phyloP scores from a whole-genome alignment of 53 echinoderm and acorn worm species.

The Holothuria leucospilota region DNA sequence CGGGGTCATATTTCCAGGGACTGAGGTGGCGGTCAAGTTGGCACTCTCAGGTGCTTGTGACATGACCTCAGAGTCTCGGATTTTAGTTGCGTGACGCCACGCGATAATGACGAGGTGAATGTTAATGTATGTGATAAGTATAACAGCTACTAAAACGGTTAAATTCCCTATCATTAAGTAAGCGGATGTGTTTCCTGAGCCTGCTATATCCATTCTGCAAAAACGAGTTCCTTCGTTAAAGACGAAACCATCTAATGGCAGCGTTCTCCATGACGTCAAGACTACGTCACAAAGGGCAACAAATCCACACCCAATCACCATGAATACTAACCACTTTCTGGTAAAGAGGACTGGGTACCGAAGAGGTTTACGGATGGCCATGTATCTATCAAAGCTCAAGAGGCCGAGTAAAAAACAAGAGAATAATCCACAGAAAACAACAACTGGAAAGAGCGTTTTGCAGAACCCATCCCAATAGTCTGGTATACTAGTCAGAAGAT shows the following conservation, averaged over 20 bases:
- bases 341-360: slow-evolving; percentile 44
- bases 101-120: slow-evolving; percentile 19
- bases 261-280: slow-evolving; percentile 32
- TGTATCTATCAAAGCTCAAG: slow-evolving; percentile 43
- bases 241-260: slow-evolving; percentile 31
- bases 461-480: slow-evolving; percentile 31
- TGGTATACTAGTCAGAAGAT: slow-evolving; percentile 33
- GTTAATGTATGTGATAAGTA: slow-evolving; percentile 39
- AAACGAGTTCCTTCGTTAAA: slow-evolving; percentile 18
- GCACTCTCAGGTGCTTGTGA: slow-evolving; percentile 2
- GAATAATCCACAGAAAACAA: slow-evolving; percentile 34
- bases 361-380: slow-evolving; percentile 41
- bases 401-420: slow-evolving; percentile 46
- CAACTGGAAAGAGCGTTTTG: slow-evolving; percentile 40
- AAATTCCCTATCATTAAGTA: slow-evolving; percentile 31
- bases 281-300: slow-evolving; percentile 35
- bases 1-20: neutral
- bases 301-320: slow-evolving; percentile 16
- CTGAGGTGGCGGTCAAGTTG: neutral
- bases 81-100: slow-evolving; percentile 3
- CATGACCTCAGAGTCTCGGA: neutral
- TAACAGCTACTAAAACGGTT: slow-evolving; percentile 18
- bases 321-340: neutral
- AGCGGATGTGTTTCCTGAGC: neutral
- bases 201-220: slow-evolving; percentile 34